phyloP scores from a whole-genome alignment of 2,797 vertebrate species.

The Calcarius lapponicus region DNA sequence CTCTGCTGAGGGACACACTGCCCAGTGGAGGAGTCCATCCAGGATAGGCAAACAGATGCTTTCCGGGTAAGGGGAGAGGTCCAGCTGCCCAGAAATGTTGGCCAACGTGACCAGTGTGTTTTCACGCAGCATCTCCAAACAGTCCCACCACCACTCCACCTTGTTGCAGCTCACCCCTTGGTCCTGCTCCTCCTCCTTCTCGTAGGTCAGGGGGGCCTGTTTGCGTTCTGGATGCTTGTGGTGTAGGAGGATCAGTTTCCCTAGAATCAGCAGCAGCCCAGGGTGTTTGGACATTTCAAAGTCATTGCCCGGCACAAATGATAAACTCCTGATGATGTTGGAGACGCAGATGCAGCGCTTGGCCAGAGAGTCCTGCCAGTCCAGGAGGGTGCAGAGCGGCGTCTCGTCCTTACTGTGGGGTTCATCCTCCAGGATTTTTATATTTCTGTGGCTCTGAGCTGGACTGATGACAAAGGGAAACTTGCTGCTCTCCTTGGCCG shows the following conservation, averaged over 20 bases:
- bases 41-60: slow-evolving; percentile 97
- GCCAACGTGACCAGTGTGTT: slow-evolving; percentile 97
- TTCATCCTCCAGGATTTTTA: slow-evolving; percentile 94
- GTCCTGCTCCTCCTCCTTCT: slow-evolving; percentile 96
- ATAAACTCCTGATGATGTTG: slow-evolving; percentile 98
- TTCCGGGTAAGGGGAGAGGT: slow-evolving; percentile 95
- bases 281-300: slow-evolving; percentile 98
- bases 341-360: slow-evolving; percentile 95
- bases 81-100: slow-evolving; percentile 97
- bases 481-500: slow-evolving; percentile 78
- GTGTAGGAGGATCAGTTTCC: slow-evolving; percentile 93
- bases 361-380: slow-evolving; percentile 97
- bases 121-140: slow-evolving; percentile 95
- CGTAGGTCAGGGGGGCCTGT: slow-evolving; percentile 94
- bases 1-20: slow-evolving; percentile 96
- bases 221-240: slow-evolving; percentile 97
- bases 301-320: slow-evolving; percentile 97
- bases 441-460: slow-evolving; percentile 77
- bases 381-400: slow-evolving; percentile 90
- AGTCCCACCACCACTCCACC: slow-evolving; percentile 99
- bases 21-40: slow-evolving; percentile 99
- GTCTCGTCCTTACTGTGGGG: slow-evolving; percentile 98
- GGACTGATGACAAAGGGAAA: slow-evolving; percentile 78
- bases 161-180: slow-evolving; percentile 91
- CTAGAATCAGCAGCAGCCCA: slow-evolving; percentile 92